phyloP scores from a whole-genome alignment of 2,888 invertebrate genomes.

The Arrhopalites spinosus region DNA sequence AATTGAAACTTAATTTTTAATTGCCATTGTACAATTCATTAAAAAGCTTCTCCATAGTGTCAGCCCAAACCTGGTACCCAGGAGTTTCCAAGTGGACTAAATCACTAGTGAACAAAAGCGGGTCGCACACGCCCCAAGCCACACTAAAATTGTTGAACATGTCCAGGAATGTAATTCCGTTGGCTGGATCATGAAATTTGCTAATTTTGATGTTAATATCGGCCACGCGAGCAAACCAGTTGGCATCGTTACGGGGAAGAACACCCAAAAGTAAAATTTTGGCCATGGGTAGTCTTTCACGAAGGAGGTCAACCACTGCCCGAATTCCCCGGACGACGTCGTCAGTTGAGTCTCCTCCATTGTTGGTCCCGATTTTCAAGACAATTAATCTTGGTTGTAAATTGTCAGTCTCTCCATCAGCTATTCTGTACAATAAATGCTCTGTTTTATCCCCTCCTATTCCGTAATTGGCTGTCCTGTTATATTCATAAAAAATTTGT shows the following conservation, averaged over 20 bases:
- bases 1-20: no score
- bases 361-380: conserved; percentile 36
- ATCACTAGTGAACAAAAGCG: conserved; percentile 39
- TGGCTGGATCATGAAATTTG: conserved; percentile 43
- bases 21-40: conserved; percentile 42
- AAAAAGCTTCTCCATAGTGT: conserved; percentile 48
- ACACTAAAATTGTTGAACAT: conserved; percentile 48
- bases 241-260: conserved; percentile 34
- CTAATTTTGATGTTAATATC: no score
- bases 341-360: conserved; percentile 17
- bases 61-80: conserved; percentile 49
- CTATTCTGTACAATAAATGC: conserved; percentile 63
- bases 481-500: background rate
- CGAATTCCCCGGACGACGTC: conserved; percentile 27
- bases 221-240: conserved; percentile 10
- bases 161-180: conserved; percentile 44
- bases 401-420: conserved; percentile 63
- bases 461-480: conserved; percentile 50
- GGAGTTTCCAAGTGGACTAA: conserved; percentile 41
- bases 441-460: conserved; percentile 64
- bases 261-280: conserved; percentile 42
- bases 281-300: conserved; percentile 34
- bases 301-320: conserved; percentile 23
- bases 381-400: conserved; percentile 58
- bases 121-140: conserved; percentile 38